Percentiles rank a stretch among this genome's conserved stretches.
These are phyloP conservation scores for Cylloceria caligata DNA, from an alignment of 2,888 invertebrate species.

Conservation along the genomic window DNA sequence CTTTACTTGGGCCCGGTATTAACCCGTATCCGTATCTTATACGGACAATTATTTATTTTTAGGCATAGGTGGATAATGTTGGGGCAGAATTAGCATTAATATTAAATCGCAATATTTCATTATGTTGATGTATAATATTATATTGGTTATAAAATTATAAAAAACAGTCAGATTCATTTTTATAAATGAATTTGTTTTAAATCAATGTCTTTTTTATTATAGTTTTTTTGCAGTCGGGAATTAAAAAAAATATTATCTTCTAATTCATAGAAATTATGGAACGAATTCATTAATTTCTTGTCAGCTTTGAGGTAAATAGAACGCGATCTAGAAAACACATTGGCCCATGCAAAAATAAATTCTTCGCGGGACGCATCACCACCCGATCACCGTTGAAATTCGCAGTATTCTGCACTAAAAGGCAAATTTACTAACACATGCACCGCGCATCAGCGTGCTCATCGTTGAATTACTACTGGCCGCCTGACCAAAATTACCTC, in stretches of 20 bases:
- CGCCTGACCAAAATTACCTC: conserved; percentile 44
- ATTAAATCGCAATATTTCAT: too few species aligned
- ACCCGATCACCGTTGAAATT: conserved; percentile 40
- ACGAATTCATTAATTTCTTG: background rate
- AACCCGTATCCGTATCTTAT: too few species aligned
- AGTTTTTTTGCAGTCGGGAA: too few species aligned
- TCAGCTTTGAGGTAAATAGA: conserved; percentile 30
- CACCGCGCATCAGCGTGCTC: conserved; percentile 25
- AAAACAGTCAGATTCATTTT: too few species aligned
- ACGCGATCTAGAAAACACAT: conserved; percentile 38
- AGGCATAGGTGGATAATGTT: too few species aligned
- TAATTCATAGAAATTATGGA: background rate
- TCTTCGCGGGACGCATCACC: conserved; percentile 31
- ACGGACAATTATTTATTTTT: too few species aligned
- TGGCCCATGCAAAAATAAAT: conserved; percentile 48
- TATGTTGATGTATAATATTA: too few species aligned
- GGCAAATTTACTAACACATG: conserved; percentile 61
- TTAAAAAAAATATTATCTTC: background rate
- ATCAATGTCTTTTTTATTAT: too few species aligned
- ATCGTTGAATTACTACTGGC: conserved; percentile 32
- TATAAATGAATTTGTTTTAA: too few species aligned
- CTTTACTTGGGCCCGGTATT: too few species aligned
- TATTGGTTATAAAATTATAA: too few species aligned
- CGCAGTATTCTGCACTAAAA: conserved; percentile 61
- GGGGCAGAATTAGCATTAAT: too few species aligned